Base-by-base conservation (phyloP, 2,113 vertebrate species). In the Brachyhypopomus occidentalis region DNA sequence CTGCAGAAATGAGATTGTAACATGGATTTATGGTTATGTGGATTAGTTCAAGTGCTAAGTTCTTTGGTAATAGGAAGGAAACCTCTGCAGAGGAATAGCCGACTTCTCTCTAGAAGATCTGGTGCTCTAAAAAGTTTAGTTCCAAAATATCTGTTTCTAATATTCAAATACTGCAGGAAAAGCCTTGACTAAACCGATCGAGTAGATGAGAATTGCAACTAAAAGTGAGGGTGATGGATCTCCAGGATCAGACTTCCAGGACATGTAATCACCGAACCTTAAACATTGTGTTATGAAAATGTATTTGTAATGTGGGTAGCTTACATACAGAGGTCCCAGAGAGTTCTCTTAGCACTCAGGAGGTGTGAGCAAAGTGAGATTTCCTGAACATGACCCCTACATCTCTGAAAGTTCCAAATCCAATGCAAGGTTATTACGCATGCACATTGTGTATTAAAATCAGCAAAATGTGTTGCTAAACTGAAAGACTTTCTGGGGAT, bases 1-100 rank as follows among this genome's bases (percentile, higher is more conserved):
- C 56, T 80, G 14, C 56, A 60, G 41, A 83, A 60, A 20, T 83
- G 16, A 85, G n/a, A 66, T n/a, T 19, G n/a, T 52, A 48, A 4
- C 27, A 2, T 19, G 38, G 59, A n/a, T 0, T 30, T 34, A 60
- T 48, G 22, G 27, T 52, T 52, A 14, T 52, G 12, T 14, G 45
- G 14, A 72, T 38, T 7, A 64, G n/a, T 0, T 25, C 27, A 72
- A 71, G 1, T 38, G 52, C 22, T 17, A 30, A 20, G 27, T 72
- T 64, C 30, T 6, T 52, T 78, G 56, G 27, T 36, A 23, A 30
- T 20, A 52, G 45, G 27, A 34, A 4, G 52, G 11, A 67, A 67
- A 34, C 9, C 19, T 36, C 12, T 23, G 8, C 36, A 30, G 3
- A 2, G 3, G 8, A 23, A 20, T 52, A 52, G 8, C 45, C 45